These are phyloP conservation scores for Acronicta psi DNA, from an alignment of 2,888 invertebrate species.

Conservation along the genomic window DNA sequence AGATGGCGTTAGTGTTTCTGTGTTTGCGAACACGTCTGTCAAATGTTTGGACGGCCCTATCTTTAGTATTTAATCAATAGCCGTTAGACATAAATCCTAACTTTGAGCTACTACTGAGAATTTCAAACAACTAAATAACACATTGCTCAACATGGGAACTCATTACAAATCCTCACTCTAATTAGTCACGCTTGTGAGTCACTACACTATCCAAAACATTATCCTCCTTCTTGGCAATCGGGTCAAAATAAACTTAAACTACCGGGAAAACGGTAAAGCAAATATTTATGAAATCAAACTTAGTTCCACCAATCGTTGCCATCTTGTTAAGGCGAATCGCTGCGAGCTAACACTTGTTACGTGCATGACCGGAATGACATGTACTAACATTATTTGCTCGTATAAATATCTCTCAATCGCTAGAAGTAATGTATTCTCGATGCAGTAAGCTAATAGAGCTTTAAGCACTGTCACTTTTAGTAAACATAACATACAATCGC, in stretches of 20 bases:
- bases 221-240: background rate
- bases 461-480: background rate
- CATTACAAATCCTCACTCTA: no score
- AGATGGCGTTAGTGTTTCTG: no score
- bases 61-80: no score
- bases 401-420: conserved; percentile 12
- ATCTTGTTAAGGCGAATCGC: conserved; percentile 36
- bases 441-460: background rate
- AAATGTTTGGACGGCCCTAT: no score
- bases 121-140: no score
- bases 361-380: conserved; percentile 29
- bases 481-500: no score
- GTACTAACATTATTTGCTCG: conserved; percentile 17
- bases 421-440: background rate
- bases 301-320: conserved; percentile 35
- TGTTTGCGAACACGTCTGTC: no score
- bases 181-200: no score
- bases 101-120: no score
- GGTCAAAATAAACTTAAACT: no score
- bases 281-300: conserved; percentile 48
- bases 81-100: no score
- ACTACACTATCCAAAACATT: background rate
- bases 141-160: no score
- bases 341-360: conserved; percentile 43
- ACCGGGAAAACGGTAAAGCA: conserved; percentile 20